phyloP scores from a whole-genome alignment of 2,888 invertebrate genomes.

The Gibbula magus region DNA sequence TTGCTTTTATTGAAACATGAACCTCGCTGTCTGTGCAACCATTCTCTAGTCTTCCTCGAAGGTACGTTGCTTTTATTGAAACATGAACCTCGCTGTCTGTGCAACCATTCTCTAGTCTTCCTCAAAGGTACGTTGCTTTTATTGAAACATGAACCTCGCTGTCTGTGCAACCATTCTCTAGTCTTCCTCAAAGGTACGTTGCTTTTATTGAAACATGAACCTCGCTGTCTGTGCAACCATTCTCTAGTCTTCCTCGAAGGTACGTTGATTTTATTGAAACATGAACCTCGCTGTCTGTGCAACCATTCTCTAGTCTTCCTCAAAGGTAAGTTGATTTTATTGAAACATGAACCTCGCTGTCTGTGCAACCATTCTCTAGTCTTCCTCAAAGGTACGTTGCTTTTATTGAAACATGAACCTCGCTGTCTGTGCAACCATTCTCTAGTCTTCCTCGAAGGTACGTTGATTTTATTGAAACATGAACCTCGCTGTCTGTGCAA shows the following conservation, averaged over 20 bases:
- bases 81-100: constrained; percentile 95
- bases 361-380: constrained; percentile 95
- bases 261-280: too few relatives aligned
- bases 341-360: constrained; percentile 94
- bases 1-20: too few relatives aligned
- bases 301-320: constrained; percentile 91
- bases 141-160: constrained; percentile 96
- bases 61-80: too few relatives aligned
- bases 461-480: too few relatives aligned
- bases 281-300: constrained; percentile 94
- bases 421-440: constrained; percentile 94
- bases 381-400: constrained; percentile 83
- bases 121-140: too few relatives aligned
- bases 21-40: constrained; percentile 96
- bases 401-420: too few relatives aligned
- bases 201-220: too few relatives aligned
- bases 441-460: constrained; percentile 86
- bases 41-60: constrained; percentile 86
- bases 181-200: constrained; percentile 83
- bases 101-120: constrained; percentile 93
- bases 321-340: too few relatives aligned
- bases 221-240: constrained; percentile 94
- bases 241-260: constrained; percentile 86
- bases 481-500: constrained; percentile 94
- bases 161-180: constrained; percentile 95